Evolutionary conservation across 2,797 vertebrate species (phyloP), one percentile per base, ranked within the genome.

Genomic region (Enteromius unitaeniatus): DNA sequence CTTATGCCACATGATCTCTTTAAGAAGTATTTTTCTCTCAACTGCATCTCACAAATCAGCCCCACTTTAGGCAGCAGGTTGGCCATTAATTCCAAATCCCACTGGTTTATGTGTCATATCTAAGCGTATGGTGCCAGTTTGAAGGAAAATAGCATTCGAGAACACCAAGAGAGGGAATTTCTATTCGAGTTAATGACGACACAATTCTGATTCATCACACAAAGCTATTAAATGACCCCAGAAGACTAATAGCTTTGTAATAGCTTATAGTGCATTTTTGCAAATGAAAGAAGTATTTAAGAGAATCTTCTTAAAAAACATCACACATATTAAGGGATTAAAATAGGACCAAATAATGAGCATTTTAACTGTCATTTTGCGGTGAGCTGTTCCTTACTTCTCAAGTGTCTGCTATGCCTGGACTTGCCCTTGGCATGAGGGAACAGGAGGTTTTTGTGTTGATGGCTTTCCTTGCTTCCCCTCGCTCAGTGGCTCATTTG

Each of bases 401-500:
- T 2, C 8, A 67, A 37, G 28, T 67, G 28, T 78, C 45, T 49
- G 5, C 62, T 53, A 7, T 40, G 21, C 21, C n/a, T 7, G 40
- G 78, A 53, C n/a, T 51, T 79, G 65, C 49, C 65, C 62, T 78
- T 80, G 65, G 8, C 49, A 19, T 37, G 37, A 70, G n/a, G 55
- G 82, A 53, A 58, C 40, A 31, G 28, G 7, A 77, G 51, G 10
- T 60, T 83, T 73, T 64, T 80, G 58, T 72, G 77, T 72, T 28
- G 60, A 69, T 72, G 67, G 68, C 31, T 47, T 72, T 58, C n/a
- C 55, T 69, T 60, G 75, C 58, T 55, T 78, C 76, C 42, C 51
- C 34, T 67, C 23, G 7, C 64, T 85, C 68, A 60, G 26, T 26
- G 26, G 40, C 34, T 86, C 68, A 84, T 86, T 65, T 65, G 28